Conservation (phyloP, 1,140 invertebrate genomes). For the Oppia nitens region DNA sequence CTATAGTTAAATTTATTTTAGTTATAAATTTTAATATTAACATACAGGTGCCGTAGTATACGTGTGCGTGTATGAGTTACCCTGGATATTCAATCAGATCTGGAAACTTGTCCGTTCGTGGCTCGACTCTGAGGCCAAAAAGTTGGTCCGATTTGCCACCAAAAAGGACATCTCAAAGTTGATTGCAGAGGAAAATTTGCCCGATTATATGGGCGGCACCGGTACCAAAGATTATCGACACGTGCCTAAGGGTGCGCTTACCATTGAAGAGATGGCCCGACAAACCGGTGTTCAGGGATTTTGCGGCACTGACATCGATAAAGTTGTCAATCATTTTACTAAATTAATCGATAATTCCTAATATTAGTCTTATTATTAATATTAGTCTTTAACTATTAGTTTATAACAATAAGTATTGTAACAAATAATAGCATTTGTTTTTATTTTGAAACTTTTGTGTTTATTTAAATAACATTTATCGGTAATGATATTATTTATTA, state of each 20-base stretch:
- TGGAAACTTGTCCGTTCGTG: slow-evolving; percentile 13
- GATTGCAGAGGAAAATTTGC: slow-evolving; percentile 7
- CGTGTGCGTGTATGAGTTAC: slow-evolving; percentile 13
- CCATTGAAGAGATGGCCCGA: slow-evolving; percentile 11
- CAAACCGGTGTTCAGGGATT: not conserved
- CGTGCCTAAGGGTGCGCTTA: slow-evolving; percentile 10
- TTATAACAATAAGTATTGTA: too few relatives aligned
- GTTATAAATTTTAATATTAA: not conserved
- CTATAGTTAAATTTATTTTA: slow-evolving; percentile 3
- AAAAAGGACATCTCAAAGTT: not conserved
- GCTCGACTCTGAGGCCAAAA: slow-evolving; percentile 5
- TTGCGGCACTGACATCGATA: not conserved
- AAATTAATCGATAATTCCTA: not conserved
- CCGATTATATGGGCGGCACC: slow-evolving; percentile 13
- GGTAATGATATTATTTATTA: too few relatives aligned
- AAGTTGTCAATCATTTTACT: not conserved
- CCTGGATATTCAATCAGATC: slow-evolving; percentile 17
- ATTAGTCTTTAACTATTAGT: too few relatives aligned
- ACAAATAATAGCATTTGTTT: too few relatives aligned
- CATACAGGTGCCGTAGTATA: slow-evolving; percentile 4
- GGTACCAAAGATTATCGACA: slow-evolving; percentile 12
- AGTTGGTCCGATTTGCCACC: slow-evolving; percentile 11
- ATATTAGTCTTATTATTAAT: too few relatives aligned
- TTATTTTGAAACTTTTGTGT: too few relatives aligned
- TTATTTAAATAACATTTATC: too few relatives aligned